phyloP scores from a whole-genome alignment of 92 coral and sea anemone species.

The Bergia sp. region DNA sequence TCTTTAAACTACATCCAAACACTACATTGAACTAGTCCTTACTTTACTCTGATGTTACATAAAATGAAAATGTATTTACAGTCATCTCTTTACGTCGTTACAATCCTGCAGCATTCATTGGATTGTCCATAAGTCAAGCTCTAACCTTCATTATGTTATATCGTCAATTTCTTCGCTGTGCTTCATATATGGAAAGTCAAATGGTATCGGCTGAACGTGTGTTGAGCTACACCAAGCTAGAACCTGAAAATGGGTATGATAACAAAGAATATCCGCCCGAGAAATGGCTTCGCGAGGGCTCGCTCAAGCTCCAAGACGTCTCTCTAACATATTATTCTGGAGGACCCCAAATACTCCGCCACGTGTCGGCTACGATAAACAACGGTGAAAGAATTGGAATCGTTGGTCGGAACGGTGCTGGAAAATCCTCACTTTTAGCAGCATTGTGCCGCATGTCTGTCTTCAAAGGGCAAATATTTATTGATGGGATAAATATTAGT shows the following conservation, averaged over 20 bases:
- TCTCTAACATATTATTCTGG: slow-evolving; percentile 7
- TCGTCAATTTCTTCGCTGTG: slow-evolving; percentile 37
- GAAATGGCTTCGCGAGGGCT: slow-evolving; percentile 36
- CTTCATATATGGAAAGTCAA: slow-evolving; percentile 33
- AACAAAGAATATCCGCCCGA: slow-evolving; percentile 34
- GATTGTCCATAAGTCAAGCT: slow-evolving; percentile 45
- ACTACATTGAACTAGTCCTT: too few relatives aligned
- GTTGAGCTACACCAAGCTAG: slow-evolving; percentile 19
- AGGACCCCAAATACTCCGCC: background rate
- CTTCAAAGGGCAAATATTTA: slow-evolving; percentile 23
- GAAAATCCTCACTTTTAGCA: slow-evolving; percentile 37
- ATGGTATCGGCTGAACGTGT: slow-evolving; percentile 48
- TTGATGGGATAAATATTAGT: slow-evolving; percentile 45
- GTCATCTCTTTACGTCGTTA: background rate
- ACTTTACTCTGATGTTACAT: background rate
- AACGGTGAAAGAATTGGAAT: slow-evolving; percentile 38
- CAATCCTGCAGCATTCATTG: slow-evolving; percentile 33
- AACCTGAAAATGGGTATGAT: slow-evolving; percentile 6
- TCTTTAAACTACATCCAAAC: too few relatives aligned
- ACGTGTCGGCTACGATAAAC: background rate
- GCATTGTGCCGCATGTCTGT: slow-evolving; percentile 26
- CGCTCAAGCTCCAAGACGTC: slow-evolving; percentile 28
- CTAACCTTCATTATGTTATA: slow-evolving; percentile 23
- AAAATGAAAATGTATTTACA: background rate
- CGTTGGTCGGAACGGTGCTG: slow-evolving; percentile 42